Evolutionary conservation across 2,113 vertebrate species (phyloP).

Genomic region (Meles meles): DNA sequence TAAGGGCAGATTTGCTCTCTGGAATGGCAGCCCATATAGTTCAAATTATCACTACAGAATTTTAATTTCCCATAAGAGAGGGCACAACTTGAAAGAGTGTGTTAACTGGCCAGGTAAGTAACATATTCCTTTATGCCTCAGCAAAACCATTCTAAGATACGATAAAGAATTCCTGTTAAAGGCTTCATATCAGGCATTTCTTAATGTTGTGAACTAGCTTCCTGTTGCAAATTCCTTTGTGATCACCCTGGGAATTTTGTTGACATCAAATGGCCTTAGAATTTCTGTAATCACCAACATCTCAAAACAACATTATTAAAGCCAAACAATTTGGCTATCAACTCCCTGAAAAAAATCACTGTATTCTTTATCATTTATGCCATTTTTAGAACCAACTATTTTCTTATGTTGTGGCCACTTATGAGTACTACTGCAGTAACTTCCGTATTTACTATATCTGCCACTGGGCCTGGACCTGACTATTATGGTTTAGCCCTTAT

Average conservation of each 20-base stretch:
- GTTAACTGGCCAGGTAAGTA: background rate
- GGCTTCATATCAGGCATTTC: background rate
- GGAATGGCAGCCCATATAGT: background rate
- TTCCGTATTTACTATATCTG: background rate
- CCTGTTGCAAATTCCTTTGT: background rate
- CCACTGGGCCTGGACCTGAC: background rate
- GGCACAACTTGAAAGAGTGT: background rate
- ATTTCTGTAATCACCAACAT: background rate
- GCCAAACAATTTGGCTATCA: background rate
- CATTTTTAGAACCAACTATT: background rate
- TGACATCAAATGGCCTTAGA: background rate
- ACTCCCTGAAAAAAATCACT: background rate
- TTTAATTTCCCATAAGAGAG: background rate
- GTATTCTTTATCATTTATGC: background rate
- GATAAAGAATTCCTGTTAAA: background rate
- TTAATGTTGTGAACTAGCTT: background rate
- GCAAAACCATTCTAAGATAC: background rate
- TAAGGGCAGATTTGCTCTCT: background rate
- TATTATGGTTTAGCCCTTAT: background rate
- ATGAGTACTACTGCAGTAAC: background rate
- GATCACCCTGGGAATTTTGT: background rate
- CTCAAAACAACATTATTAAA: background rate
- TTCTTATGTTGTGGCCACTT: background rate
- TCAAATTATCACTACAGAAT: background rate
- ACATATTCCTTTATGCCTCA: background rate